Base-by-base conservation (phyloP, 1,140 invertebrate species). In the Ceratina australensis region DNA sequence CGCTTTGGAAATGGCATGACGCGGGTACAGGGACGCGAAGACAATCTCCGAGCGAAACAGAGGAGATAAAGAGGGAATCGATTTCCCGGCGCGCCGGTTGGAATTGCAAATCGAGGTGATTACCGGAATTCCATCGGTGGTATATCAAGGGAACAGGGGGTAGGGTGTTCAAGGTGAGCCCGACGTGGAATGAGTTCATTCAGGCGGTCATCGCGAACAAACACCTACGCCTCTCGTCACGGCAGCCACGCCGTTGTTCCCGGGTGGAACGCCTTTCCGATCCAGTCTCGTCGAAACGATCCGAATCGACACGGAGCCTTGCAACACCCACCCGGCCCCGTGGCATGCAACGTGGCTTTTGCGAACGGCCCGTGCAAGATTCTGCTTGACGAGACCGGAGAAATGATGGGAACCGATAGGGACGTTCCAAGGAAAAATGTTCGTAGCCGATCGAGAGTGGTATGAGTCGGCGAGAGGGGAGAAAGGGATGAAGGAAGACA, bases 381-480 rank as follows among this genome's bases (percentile, higher is more conserved):
- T 86, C 80, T 80, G 80, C 86, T 85, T 85, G 87, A 87, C 85
- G 74, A 88, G 81, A 69, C 74, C 60, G 20, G 2, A 24, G 75
- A 59, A 42, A 65, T 2, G 22, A 68, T 20, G 52, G 61, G 60
- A 67, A 82, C 81, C 69, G 78, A 80, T 18, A 10, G 50, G 50
- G 74, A 82, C 22, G 26, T 68, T 76, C 24, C 20, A 49, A 52
- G 71, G 60, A 85, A 82, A 82, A 82, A 81, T 80, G 79, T 80
- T 67, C 60, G 77, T 56, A 61, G n/a, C 42, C 54, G 73, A 75
- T 67, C 54, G 22, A 57, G 18, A 18, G 33, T 26, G 18, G 57
- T 47, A 49, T 59, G 49, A 54, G 26, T 52, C 16, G 26, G 54
- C 54, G 28, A 57, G 54, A 20, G 33, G n/a, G n/a, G n/a, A 7